Base-by-base conservation (phyloP, 2,888 invertebrate genomes). In the Tetropium fuscum region DNA sequence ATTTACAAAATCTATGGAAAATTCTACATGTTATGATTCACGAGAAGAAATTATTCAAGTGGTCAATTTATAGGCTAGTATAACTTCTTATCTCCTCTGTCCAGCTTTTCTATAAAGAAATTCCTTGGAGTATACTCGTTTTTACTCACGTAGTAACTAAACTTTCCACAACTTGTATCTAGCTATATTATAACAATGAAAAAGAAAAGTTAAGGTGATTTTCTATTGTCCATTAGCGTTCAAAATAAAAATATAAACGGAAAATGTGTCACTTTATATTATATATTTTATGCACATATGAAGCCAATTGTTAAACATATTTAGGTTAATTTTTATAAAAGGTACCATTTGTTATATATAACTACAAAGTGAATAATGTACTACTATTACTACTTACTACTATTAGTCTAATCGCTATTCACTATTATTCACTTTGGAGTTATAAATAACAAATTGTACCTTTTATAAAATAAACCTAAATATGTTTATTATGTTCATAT, bases 21-120 rank as follows among this genome's bases (percentile, higher is more conserved):
- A n/a, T n/a, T n/a, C n/a, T n/a, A n/a, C n/a, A n/a, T n/a, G n/a
- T n/a, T n/a, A n/a, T n/a, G n/a, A n/a, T n/a, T n/a, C n/a, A n/a
- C n/a, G n/a, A n/a, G n/a, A n/a, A n/a, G n/a, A n/a, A n/a, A n/a
- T n/a, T n/a, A 43, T 22, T 25, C 22, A 18, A 44, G 44, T 27
- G 15, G 38, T 25, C 40, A 11, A 16, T 40, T 40, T 22, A 40
- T 25, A 49, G 18, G 47, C 20, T 13, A 48, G 40, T 38, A 40
- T 27, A 51, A 40, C 40, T 38, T 51, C 48, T 51, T 51, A 51
- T 51, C 51, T 51, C 3, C 7, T 5, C 25, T 38, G 51, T 40
- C 51, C 51, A 51, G 51, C 51, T 40, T 36, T 38, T 34, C 51
- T 34, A 51, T 51, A 51, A 49, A 34, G 34, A 49, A 16, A 51